Percentiles rank a stretch among this genome's conserved stretches.
Conservation (phyloP, 2,113 vertebrate species). For the Grus americana region DNA sequence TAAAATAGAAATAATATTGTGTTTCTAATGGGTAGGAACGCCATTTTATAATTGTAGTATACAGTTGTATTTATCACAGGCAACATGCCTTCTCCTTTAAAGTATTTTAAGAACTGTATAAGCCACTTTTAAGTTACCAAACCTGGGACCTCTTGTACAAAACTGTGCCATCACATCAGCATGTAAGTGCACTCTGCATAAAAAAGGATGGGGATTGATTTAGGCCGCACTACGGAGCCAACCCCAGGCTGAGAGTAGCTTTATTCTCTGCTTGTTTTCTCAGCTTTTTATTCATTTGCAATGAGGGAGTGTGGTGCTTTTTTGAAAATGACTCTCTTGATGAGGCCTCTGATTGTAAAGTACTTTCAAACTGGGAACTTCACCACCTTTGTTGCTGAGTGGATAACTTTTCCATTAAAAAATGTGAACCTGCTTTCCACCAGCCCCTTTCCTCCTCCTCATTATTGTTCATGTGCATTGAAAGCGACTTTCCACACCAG, state of each 20-base stretch:
- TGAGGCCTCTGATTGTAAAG: constrained; percentile 76
- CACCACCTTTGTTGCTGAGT: constrained; percentile 71
- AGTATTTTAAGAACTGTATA: constrained; percentile 54
- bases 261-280: constrained; percentile 76
- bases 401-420: constrained; percentile 72
- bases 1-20: background rate
- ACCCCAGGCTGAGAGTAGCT: constrained; percentile 70
- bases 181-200: constrained; percentile 76
- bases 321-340: constrained; percentile 75
- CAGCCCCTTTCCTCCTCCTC: constrained; percentile 24
- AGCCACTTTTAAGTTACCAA: constrained; percentile 71
- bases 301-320: constrained; percentile 72
- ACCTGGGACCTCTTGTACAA: constrained; percentile 70
- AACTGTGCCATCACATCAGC: constrained; percentile 74
- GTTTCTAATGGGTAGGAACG: background rate
- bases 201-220: constrained; percentile 71
- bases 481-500: constrained; percentile 3
- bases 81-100: constrained; percentile 42
- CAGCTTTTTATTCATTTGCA: constrained; percentile 74
- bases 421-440: constrained; percentile 57
- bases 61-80: background rate
- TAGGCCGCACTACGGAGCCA: constrained; percentile 61
- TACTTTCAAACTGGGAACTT: constrained; percentile 76
- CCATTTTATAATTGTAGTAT: constrained; percentile 34
- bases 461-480: background rate